Evolutionary conservation across 37 sponge, comb jelly and placozoan genomes (phyloP).

Genomic region (Ianthella basta): DNA sequence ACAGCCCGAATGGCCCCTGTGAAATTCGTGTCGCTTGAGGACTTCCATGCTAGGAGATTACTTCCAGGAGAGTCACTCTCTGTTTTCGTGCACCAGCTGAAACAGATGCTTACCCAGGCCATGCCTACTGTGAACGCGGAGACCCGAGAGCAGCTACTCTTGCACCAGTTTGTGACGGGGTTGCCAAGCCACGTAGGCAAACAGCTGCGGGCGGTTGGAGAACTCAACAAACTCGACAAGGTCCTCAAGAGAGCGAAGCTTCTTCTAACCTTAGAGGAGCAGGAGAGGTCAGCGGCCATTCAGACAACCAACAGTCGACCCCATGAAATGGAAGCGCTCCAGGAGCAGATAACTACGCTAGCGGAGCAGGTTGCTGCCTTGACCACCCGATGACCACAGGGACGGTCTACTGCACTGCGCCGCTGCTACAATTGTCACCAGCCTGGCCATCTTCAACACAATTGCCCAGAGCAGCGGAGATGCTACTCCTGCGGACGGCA

Average conservation of each 20-base stretch:
- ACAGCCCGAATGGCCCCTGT: background rate
- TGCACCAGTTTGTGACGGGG: slow-evolving; percentile 1
- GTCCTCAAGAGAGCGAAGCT: background rate
- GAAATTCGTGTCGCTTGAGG: background rate
- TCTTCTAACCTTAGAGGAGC: background rate
- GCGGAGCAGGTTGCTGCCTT: too few species aligned
- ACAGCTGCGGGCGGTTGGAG: background rate
- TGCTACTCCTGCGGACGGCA: too few species aligned
- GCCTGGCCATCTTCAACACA: too few species aligned
- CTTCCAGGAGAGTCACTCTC: slow-evolving; percentile 7
- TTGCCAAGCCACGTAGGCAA: background rate
- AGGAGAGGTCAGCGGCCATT: too few species aligned
- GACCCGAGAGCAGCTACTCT: background rate
- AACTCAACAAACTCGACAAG: background rate
- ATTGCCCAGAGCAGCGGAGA: too few species aligned
- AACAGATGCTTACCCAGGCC: background rate
- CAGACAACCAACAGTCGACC: too few species aligned
- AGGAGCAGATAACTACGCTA: too few species aligned
- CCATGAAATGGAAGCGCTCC: too few species aligned
- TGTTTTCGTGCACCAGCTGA: background rate
- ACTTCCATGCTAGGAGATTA: background rate
- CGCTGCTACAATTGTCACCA: too few species aligned
- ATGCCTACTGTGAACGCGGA: background rate
- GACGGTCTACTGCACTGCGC: too few species aligned
- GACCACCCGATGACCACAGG: too few species aligned